phyloP scores from a whole-genome alignment of 2,113 vertebrate species.

The Canis aureus region DNA sequence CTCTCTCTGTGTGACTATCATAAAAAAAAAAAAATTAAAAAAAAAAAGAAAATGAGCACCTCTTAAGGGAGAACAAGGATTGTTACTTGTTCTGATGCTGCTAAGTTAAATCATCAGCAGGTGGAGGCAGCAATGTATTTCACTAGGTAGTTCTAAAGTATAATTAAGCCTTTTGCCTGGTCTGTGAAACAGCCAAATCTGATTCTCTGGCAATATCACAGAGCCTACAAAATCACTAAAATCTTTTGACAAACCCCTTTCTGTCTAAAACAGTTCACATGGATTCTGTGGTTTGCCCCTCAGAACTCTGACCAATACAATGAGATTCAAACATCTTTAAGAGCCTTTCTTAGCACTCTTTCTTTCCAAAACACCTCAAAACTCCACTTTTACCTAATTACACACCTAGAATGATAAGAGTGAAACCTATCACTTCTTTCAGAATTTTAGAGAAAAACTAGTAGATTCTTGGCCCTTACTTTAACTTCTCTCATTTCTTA shows the following conservation, averaged over 20 bases:
- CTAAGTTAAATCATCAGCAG: background rate
- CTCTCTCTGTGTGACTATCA: no score
- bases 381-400: background rate
- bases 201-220: background rate
- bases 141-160: background rate
- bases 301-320: slow-evolving; percentile 14
- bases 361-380: slow-evolving; percentile 14
- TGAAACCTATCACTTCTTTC: background rate
- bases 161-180: background rate
- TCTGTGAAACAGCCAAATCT: background rate
- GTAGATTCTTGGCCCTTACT: background rate
- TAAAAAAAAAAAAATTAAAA: no score
- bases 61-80: background rate
- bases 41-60: background rate
- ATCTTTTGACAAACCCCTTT: background rate
- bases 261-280: background rate
- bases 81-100: background rate
- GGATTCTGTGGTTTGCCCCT: background rate
- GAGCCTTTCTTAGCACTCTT: background rate
- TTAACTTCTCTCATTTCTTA: background rate
- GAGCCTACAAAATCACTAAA: background rate
- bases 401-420: background rate
- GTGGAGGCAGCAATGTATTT: background rate
- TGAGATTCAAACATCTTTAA: background rate
- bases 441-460: background rate